These are phyloP conservation scores for Pseudochirops cupreus DNA, from an alignment of 2,797 vertebrate species.

Conservation along the genomic window DNA sequence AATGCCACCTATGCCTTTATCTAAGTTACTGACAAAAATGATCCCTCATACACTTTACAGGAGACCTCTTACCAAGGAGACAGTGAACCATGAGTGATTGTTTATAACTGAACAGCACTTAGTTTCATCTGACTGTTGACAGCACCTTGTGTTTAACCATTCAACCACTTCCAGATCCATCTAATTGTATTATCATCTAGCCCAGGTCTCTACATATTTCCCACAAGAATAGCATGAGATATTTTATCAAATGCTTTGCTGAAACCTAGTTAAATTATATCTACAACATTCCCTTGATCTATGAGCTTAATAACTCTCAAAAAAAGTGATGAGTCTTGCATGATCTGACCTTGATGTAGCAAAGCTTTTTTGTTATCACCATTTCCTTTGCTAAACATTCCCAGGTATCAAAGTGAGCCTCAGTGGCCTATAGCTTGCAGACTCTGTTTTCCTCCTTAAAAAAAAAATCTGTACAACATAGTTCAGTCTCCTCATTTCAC, in stretches of 20 bases:
- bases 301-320: not conserved
- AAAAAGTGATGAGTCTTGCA: not conserved
- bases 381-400: not conserved
- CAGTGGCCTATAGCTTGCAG: too few species aligned
- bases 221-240: not conserved
- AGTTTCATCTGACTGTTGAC: not conserved
- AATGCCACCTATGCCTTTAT: not conserved
- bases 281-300: not conserved
- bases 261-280: not conserved
- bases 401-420: not conserved
- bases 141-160: not conserved
- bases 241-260: not conserved
- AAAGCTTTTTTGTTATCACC: not conserved
- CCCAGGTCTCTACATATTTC: not conserved
- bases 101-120: not conserved
- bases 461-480: not conserved
- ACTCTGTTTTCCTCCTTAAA: not conserved
- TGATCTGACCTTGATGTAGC: not conserved
- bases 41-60: not conserved
- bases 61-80: not conserved
- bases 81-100: not conserved
- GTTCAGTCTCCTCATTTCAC: not conserved
- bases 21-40: not conserved
- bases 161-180: not conserved
- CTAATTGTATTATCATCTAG: not conserved